Conservation (phyloP, 2,113 vertebrate species). For the Empidonax traillii region DNA sequence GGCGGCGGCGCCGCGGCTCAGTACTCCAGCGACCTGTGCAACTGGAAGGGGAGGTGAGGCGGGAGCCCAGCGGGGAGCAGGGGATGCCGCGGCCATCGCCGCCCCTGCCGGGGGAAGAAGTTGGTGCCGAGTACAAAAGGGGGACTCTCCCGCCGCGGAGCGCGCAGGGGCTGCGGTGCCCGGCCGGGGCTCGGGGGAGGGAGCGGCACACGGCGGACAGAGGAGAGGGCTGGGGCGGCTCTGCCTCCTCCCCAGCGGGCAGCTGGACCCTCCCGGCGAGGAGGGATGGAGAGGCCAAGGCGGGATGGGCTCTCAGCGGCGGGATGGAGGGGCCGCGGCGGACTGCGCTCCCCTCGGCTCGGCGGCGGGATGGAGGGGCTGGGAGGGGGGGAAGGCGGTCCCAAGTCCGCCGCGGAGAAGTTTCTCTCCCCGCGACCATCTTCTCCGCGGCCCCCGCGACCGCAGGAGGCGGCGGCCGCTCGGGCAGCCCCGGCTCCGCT, state of each 20-base stretch:
- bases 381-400: constrained; percentile 8
- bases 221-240: background rate
- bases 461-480: background rate
- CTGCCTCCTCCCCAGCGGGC: background rate
- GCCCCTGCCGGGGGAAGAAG: background rate
- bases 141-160: background rate
- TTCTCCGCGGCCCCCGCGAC: background rate
- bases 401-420: background rate
- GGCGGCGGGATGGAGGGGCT: background rate
- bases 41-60: constrained; percentile 95
- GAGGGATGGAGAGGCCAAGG: background rate
- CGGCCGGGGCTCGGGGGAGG: background rate
- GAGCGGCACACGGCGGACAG: background rate
- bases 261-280: background rate
- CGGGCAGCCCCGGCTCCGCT: background rate
- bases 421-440: constrained; percentile 10
- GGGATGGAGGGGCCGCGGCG: background rate
- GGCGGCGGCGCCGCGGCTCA: constrained; percentile 80
- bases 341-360: background rate
- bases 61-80: background rate
- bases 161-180: background rate
- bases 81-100: background rate
- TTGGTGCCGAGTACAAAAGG: background rate
- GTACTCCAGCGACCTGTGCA: constrained; percentile 96
- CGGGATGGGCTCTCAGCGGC: background rate